Percentiles rank a stretch among this genome's conserved stretches.
Conservation (phyloP, 2,113 vertebrate genomes). For the sheep (Ovis aries) region ARS-UI_Ramb_v3.0 NC_056068.1:53249501-53250000, state of each 20-base stretch:
- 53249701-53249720: neutral
- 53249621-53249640: neutral
- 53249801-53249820: neutral
- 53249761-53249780: neutral
- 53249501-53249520: neutral
- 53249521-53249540: neutral
- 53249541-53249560: neutral
- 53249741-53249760: neutral
- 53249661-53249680: neutral
- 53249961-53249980: neutral
- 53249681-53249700: neutral
- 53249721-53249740: neutral
- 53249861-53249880: neutral
- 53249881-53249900: neutral
- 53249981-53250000: neutral
- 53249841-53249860: neutral
- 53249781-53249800: neutral
- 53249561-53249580: neutral
- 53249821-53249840: neutral
- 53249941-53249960: neutral
- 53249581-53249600: neutral
- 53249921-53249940: neutral
- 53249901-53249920: neutral
- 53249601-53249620: no score
- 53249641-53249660: neutral